A percentile compares a stretch with the other conserved stretches of the same genome.
Conservation (phyloP, 2,888 invertebrate genomes). For the Diploptera punctata region DNA sequence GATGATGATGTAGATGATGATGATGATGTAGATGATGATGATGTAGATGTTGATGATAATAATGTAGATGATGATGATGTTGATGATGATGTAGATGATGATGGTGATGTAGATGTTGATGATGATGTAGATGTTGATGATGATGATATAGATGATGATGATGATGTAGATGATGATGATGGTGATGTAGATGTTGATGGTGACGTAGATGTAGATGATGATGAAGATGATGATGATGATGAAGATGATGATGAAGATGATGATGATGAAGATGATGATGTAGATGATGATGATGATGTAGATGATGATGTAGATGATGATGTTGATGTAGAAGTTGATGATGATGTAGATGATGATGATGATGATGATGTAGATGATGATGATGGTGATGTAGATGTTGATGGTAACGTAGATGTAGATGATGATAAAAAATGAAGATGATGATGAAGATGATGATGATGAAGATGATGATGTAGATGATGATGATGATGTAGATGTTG, state of each 20-base stretch:
- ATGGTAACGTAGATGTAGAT: conserved; percentile 5
- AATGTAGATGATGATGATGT: conserved; percentile 11
- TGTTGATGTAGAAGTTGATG: conserved; percentile 17
- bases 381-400: neutral
- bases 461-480: conserved; percentile 10
- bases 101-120: neutral
- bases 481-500: conserved; percentile 1
- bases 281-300: neutral
- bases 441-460: conserved; percentile 9
- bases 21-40: conserved; percentile 20
- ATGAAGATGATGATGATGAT: conserved; percentile 19
- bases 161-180: conserved; percentile 7
- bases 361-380: neutral
- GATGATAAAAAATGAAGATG: no score
- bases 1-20: conserved; percentile 23
- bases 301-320: conserved; percentile 7
- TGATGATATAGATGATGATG: no score
- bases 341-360: conserved; percentile 8
- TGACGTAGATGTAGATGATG: conserved; percentile 1
- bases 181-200: conserved; percentile 8
- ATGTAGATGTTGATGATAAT: conserved; percentile 19
- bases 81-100: neutral
- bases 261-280: conserved; percentile 9
- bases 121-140: neutral
- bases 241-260: conserved; percentile 15